Percentiles rank a stretch among this genome's conserved stretches.
These are phyloP conservation scores for Germaria angustata DNA, from an alignment of 2,888 invertebrate genomes.

Conservation along the genomic window DNA sequence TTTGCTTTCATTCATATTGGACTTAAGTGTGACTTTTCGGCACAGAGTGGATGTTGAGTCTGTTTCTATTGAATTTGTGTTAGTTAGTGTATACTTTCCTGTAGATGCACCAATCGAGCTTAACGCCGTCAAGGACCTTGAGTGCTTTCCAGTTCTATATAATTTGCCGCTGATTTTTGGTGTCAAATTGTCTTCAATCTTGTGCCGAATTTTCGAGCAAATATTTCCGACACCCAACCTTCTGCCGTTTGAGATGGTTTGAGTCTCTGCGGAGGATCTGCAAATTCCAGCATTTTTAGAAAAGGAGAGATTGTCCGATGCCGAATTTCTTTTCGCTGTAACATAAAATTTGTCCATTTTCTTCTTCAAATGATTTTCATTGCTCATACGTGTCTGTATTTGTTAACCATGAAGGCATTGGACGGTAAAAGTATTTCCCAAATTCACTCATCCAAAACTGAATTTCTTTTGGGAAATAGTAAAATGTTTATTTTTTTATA, in stretches of 20 bases:
- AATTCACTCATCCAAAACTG: constrained; percentile 8
- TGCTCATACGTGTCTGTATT: background rate
- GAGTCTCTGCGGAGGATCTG: constrained; percentile 42
- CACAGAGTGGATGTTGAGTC: background rate
- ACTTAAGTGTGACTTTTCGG: background rate
- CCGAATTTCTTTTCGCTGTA: constrained; percentile 44
- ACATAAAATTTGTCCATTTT: constrained; percentile 64
- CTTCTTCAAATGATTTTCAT: background rate
- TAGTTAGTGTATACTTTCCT: constrained; percentile 63
- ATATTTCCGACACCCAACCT: constrained; percentile 74
- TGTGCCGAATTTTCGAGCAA: constrained; percentile 78
- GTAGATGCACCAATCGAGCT: constrained; percentile 69
- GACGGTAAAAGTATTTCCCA: background rate
- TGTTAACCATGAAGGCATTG: background rate
- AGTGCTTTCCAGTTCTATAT: constrained; percentile 75
- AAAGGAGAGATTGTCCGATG: constrained; percentile 11
- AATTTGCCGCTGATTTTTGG: constrained; percentile 76
- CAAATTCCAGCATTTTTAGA: background rate
- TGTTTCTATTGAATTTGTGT: background rate
- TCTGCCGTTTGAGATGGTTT: constrained; percentile 28
- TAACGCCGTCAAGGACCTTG: constrained; percentile 74
- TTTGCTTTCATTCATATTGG: background rate
- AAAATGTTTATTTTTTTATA: constrained; percentile 3
- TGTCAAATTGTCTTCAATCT: constrained; percentile 79
- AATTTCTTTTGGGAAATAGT: background rate